Percentiles rank a stretch among this genome's conserved stretches.
Conservation (phyloP, 2,888 invertebrate genomes). For the Bombyx huttoni region DNA sequence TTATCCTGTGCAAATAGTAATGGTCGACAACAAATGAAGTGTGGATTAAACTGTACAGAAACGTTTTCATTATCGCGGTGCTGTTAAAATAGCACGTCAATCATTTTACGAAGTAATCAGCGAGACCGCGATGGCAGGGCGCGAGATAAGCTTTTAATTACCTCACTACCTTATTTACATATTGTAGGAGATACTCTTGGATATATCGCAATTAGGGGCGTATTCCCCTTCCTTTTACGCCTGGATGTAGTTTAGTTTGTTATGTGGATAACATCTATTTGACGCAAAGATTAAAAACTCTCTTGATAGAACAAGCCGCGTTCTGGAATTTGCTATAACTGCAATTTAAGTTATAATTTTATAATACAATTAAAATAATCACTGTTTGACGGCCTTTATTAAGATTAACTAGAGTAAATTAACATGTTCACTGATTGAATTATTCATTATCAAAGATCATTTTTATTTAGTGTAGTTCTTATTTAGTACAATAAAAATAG, state of each 20-base stretch:
- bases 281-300: conserved; percentile 53
- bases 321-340: background rate
- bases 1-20: conserved; percentile 67
- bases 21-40: conserved; percentile 62
- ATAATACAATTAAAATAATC: too few species aligned
- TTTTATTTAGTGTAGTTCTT: too few species aligned
- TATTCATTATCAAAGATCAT: too few species aligned
- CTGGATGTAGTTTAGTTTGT: conserved; percentile 37
- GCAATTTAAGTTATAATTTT: background rate
- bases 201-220: conserved; percentile 68
- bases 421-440: too few species aligned
- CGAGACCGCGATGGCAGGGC: conserved; percentile 46
- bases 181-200: conserved; percentile 58
- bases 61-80: conserved; percentile 63
- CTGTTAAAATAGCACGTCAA: conserved; percentile 65
- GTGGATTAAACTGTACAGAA: conserved; percentile 47
- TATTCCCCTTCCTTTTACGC: conserved; percentile 60
- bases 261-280: conserved; percentile 55
- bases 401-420: too few species aligned
- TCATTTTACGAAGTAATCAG: conserved; percentile 66
- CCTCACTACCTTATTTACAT: conserved; percentile 67
- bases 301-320: conserved; percentile 7
- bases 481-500: too few species aligned
- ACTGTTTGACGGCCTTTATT: too few species aligned
- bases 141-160: conserved; percentile 69